These are phyloP conservation scores for Eubasilissa splendida DNA, from an alignment of 2,888 invertebrate genomes.

Conservation along the genomic window DNA sequence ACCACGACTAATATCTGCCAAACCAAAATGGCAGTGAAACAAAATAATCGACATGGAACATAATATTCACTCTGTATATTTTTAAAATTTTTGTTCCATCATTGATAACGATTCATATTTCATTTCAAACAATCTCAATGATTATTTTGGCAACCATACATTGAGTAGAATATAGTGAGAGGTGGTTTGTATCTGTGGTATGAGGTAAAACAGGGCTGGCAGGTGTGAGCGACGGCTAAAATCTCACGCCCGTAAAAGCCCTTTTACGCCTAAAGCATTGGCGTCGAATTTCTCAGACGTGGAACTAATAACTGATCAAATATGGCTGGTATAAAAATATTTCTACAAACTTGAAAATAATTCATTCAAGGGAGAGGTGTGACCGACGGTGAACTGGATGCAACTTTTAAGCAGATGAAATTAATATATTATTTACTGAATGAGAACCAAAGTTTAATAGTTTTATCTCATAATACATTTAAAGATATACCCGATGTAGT, in stretches of 20 bases:
- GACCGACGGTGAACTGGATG: no score
- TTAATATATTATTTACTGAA: no score
- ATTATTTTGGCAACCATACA: conserved; percentile 15
- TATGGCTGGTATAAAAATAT: conserved; percentile 32
- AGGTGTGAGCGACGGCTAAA: conserved; percentile 48
- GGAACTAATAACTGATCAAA: conserved; percentile 33
- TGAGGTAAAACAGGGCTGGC: conserved; percentile 41
- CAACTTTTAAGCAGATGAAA: no score
- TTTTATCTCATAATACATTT: no score
- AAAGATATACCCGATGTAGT: no score
- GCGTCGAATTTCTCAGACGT: conserved; percentile 20
- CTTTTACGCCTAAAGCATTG: conserved; percentile 47
- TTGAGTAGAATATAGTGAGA: not conserved
- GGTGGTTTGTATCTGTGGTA: conserved; percentile 1
- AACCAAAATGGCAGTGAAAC: no score
- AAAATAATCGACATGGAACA: no score
- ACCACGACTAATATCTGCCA: no score
- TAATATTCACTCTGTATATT: no score
- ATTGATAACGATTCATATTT: not conserved
- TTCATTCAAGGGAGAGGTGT: no score
- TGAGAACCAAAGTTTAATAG: no score
- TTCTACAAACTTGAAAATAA: not conserved
- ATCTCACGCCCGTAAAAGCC: conserved; percentile 55
- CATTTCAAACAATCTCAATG: not conserved
- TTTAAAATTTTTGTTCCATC: no score